These are phyloP conservation scores for Thinocorus orbignyianus DNA, from an alignment of 2,113 vertebrate species.

Conservation along the genomic window DNA sequence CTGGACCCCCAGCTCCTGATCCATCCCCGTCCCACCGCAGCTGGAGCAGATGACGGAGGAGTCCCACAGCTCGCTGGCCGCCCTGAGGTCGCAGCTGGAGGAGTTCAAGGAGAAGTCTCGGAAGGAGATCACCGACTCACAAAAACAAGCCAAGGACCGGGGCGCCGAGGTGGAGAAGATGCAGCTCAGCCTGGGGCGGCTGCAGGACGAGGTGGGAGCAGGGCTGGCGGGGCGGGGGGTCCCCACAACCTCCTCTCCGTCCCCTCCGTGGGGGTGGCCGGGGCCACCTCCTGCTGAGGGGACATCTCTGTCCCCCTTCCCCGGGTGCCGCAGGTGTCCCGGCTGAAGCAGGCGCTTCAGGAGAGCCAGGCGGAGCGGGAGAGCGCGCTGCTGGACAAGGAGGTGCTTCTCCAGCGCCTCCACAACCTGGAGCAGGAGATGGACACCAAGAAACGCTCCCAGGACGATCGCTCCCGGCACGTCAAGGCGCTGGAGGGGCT, in stretches of 20 bases:
- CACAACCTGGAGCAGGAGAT: slow-evolving; percentile 85
- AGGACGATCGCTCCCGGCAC: slow-evolving; percentile 84
- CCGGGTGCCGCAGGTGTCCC: slow-evolving; percentile 67
- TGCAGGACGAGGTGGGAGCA: slow-evolving; percentile 88
- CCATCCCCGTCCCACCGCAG: slow-evolving; percentile 52
- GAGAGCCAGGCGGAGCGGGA: slow-evolving; percentile 83
- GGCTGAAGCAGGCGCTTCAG: slow-evolving; percentile 85
- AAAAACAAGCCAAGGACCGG: slow-evolving; percentile 83
- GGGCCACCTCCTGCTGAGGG: rapidly evolving
- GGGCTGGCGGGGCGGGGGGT: not conserved
- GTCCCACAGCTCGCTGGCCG: slow-evolving; percentile 75
- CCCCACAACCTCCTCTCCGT: rapidly evolving
- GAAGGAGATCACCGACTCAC: slow-evolving; percentile 85
- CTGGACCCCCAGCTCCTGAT: not conserved
- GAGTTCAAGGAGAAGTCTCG: slow-evolving; percentile 88
- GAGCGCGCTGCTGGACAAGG: slow-evolving; percentile 83
- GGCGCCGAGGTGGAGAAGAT: slow-evolving; percentile 82
- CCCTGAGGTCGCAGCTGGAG: slow-evolving; percentile 84
- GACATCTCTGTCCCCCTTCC: too few species aligned
- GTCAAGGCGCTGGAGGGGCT: slow-evolving; percentile 86
- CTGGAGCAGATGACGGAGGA: slow-evolving; percentile 79
- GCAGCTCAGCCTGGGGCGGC: slow-evolving; percentile 69
- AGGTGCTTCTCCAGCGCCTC: slow-evolving; percentile 86
- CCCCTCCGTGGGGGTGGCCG: rapidly evolving
- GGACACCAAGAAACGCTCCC: slow-evolving; percentile 78